These are phyloP conservation scores for Agrotis puta DNA, from an alignment of 2,888 invertebrate species.

Conservation along the genomic window DNA sequence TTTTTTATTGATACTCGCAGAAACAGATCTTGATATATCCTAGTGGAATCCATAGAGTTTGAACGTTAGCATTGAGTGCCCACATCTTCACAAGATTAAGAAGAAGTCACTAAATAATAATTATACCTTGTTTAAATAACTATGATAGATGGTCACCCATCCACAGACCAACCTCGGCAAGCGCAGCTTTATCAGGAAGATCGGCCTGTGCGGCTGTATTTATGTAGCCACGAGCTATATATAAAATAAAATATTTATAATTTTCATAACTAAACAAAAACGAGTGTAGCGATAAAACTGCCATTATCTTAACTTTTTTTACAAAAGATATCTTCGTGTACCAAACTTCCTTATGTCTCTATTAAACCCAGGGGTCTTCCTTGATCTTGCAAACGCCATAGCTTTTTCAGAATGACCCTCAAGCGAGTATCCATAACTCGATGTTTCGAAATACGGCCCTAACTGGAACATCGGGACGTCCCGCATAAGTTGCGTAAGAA, in stretches of 20 bases:
- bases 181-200: too few species aligned
- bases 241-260: constrained; percentile 10
- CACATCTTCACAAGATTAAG: too few species aligned
- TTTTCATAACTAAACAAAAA: constrained; percentile 22
- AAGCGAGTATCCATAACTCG: constrained; percentile 47
- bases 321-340: constrained; percentile 27
- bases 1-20: too few species aligned
- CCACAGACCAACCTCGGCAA: too few species aligned
- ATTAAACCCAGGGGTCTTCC: constrained; percentile 56
- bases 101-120: too few species aligned
- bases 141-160: too few species aligned
- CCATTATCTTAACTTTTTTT: constrained; percentile 26
- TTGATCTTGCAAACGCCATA: constrained; percentile 50
- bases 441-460: constrained; percentile 44
- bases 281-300: constrained; percentile 40
- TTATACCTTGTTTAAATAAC: too few species aligned
- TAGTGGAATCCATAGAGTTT: too few species aligned
- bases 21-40: too few species aligned
- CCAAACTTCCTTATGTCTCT: constrained; percentile 37
- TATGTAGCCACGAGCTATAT: too few species aligned
- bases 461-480: constrained; percentile 33
- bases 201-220: too few species aligned
- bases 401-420: constrained; percentile 52
- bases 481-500: constrained; percentile 44
- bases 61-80: too few species aligned